Percentiles rank a stretch among this genome's conserved stretches.
Evolutionary conservation across 2,888 invertebrate species (phyloP).

Genomic region (Mesoligia furuncula): DNA sequence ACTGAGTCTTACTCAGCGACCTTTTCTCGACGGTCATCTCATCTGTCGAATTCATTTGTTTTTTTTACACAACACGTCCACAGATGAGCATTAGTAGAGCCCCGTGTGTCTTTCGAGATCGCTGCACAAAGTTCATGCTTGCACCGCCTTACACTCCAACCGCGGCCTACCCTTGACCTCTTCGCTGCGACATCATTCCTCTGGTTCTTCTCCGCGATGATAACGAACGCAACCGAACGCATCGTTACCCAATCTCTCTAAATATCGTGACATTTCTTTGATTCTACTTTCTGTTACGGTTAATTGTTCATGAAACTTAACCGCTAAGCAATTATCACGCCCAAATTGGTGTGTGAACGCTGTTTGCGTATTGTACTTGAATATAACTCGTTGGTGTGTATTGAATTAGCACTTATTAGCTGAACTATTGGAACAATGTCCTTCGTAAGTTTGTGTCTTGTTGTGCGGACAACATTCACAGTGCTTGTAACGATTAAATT

Average conservation of each 20-base stretch:
- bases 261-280: constrained; percentile 58
- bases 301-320: constrained; percentile 25
- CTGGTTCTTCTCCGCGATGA: constrained; percentile 63
- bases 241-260: constrained; percentile 41
- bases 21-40: constrained; percentile 62
- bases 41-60: constrained; percentile 39
- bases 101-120: constrained; percentile 45
- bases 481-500: constrained; percentile 66
- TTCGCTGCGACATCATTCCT: constrained; percentile 65
- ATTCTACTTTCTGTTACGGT: constrained; percentile 35
- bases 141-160: constrained; percentile 45
- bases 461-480: constrained; percentile 78
- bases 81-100: constrained; percentile 23
- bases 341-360: constrained; percentile 25
- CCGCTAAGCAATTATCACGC: constrained; percentile 19
- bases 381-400: constrained; percentile 26
- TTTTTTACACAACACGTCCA: constrained; percentile 57
- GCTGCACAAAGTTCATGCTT: constrained; percentile 58
- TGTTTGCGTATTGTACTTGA: constrained; percentile 12
- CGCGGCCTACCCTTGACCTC: constrained; percentile 68
- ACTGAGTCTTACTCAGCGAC: constrained; percentile 63
- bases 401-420: constrained; percentile 61
- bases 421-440: constrained; percentile 67
- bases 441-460: constrained; percentile 75
- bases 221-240: constrained; percentile 41